phyloP scores from a whole-genome alignment of 2,113 vertebrate genomes.

The Aptenodytes forsteri region DNA sequence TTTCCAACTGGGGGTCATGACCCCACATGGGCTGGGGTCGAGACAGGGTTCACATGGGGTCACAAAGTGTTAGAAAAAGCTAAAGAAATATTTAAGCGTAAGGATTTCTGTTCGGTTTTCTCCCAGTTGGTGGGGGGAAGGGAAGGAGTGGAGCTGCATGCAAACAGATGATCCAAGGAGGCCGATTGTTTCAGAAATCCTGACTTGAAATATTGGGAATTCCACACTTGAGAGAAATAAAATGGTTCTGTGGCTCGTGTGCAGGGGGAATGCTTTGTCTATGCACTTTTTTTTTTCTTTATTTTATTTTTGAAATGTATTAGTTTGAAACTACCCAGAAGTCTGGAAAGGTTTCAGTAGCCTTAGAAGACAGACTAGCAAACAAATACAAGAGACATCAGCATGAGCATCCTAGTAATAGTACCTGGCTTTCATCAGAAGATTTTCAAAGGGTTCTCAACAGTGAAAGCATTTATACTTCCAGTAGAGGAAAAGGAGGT shows the following conservation, averaged over 20 bases:
- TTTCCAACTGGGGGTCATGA: neutral
- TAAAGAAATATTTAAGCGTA: conserved; percentile 24
- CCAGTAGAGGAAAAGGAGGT: neutral
- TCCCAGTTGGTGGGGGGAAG: neutral
- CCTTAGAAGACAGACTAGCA: neutral
- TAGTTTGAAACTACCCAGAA: conserved; percentile 39
- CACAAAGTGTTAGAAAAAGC: neutral
- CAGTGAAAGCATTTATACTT: conserved; percentile 1
- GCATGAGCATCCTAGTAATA: neutral
- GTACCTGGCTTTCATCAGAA: conserved; percentile 42
- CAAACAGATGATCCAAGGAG: neutral
- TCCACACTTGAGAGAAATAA: neutral
- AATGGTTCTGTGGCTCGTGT: neutral
- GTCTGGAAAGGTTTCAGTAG: conserved; percentile 33
- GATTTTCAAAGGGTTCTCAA: conserved; percentile 1
- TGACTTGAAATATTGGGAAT: neutral
- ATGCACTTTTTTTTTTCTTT: neutral
- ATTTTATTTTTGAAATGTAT: neutral
- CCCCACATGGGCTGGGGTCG: conserved; percentile 8
- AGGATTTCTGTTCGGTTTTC: neutral
- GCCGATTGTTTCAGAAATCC: neutral
- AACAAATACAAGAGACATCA: conserved; percentile 33
- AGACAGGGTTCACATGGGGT: neutral
- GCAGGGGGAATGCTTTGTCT: neutral
- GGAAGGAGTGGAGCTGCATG: neutral